Evolutionary conservation across 2,797 vertebrate species (phyloP).

Genomic region (Sebastes steindachneri): DNA sequence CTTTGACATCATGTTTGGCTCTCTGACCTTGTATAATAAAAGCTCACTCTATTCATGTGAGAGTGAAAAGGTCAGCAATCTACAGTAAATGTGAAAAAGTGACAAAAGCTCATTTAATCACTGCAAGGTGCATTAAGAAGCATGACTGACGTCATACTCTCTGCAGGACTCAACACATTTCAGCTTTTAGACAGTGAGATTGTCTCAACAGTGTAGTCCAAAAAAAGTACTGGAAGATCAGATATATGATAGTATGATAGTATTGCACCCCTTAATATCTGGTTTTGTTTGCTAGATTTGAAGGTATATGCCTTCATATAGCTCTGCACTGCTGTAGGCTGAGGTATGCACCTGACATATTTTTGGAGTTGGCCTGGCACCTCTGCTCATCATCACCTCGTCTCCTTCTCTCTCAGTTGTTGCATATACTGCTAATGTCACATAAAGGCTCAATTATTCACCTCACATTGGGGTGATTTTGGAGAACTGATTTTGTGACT

Average conservation of each 20-base stretch:
- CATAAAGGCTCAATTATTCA: background rate
- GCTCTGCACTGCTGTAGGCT: background rate
- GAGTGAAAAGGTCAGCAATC: background rate
- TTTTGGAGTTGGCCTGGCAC: background rate
- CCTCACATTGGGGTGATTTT: constrained; percentile 20
- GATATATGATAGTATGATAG: background rate
- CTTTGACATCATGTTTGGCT: background rate
- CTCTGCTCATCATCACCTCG: background rate
- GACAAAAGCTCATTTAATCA: background rate
- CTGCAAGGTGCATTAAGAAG: background rate
- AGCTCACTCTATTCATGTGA: background rate
- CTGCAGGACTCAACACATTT: background rate
- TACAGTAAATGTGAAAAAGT: background rate
- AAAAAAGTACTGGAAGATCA: background rate
- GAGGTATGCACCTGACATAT: background rate
- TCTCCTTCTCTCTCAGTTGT: background rate
- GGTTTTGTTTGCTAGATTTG: background rate
- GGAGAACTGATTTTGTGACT: background rate
- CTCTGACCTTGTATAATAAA: background rate
- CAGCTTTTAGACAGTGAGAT: background rate
- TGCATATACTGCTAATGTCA: background rate
- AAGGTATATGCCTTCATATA: background rate
- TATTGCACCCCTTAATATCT: background rate
- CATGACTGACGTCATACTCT: background rate
- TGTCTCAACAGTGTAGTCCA: background rate